Base-by-base conservation (phyloP, 2,113 vertebrate species). In the Scomber colias region DNA sequence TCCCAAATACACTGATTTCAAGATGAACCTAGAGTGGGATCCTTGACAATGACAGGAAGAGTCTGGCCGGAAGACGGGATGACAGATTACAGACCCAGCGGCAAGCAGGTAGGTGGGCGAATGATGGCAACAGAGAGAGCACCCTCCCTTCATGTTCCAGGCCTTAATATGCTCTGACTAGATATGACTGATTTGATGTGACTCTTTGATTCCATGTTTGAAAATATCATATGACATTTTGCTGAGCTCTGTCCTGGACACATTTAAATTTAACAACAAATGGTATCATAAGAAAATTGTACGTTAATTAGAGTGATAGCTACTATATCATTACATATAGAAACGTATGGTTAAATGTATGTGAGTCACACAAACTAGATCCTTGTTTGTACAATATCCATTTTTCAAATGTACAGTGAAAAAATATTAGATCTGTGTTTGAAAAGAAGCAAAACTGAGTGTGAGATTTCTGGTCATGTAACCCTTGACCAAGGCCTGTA, bases 1-100 rank as follows among this genome's bases (percentile, higher is more conserved):
- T 60, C 82, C 30, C 63, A 81, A 81, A 90, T 77, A 62, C 45
- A 75, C 71, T 1, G 31, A 77, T 40, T 54, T 71, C 2, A 13
- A 65, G 65, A 72, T 68, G 65, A 68, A 31, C 14, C 21, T 62
- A 72, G 50, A 83, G 57, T 19, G 53, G 77, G 61, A 71, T 50
- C 69, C 66, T 54, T 75, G 55, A 92, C 89, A 92, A 90, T 86
- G 86, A 68, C 82, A 84, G 67, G 17, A 83, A 84, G 77, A 50
- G 45, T 72, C 75, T 75, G 70, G 15, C 72, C 86, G 86, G 86
- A 87, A 92, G 66, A 79, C 67, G 61, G 31, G 50, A 61, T 31
- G 67, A 81, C 71, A 75, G 66, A 76, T 45, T 61, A 63, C 14
- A 56, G 67, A 15, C 51, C 54, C 11, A 57, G 19, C 53, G 46